Base-by-base conservation (phyloP, 1,140 invertebrate genomes). In the Drosophila aff. region DNA sequence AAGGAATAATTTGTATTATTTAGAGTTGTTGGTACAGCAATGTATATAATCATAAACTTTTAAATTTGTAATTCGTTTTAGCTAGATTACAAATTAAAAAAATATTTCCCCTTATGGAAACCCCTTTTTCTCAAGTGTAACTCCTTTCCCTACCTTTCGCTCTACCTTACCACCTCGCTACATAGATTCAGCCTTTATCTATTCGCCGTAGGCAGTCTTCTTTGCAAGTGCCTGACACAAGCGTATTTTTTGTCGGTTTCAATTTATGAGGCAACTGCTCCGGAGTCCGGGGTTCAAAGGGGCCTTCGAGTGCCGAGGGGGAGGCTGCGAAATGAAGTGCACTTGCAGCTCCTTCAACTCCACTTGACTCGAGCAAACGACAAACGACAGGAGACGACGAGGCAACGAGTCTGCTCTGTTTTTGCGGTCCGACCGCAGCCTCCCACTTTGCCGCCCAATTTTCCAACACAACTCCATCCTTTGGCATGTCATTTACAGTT, bases 401-500 rank as follows among this genome's bases (percentile, higher is more conserved):
- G 62, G 62, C 66, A 69, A 26, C 74, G 67, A 87, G 76, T 79
- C 83, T 77, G 63, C 73, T 57, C 77, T 81, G 65, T 82, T 82
- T 78, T 82, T 77, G 61, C 63, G 66, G 78, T 49, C 78, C 23
- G 18, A 63, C 69, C 75, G 63, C 79, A 72, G 59, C 43, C 50
- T 55, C 26, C 49, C 57, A 21, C 36, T 41, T 41, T 47, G 18
- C 21, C 38, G 38, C 49, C 53, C 23, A 61, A 44, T 40, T 33
- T 33, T n/a, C 62, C 63, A 23, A 40, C 53, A 40, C 53, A 57
- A 57, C 53, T 40, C 53, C 53, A 57, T 47, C 61, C 44, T 33
- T 55, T 58, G 64, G 74, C 71, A 86, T 86, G 82, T 87, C 83
- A 87, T 87, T 89, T 87, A 76, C 83, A 87, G 83, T 87, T 84